Evolutionary conservation across 1,140 invertebrate species (phyloP).

Genomic region (Drosophila equinoxialis): DNA sequence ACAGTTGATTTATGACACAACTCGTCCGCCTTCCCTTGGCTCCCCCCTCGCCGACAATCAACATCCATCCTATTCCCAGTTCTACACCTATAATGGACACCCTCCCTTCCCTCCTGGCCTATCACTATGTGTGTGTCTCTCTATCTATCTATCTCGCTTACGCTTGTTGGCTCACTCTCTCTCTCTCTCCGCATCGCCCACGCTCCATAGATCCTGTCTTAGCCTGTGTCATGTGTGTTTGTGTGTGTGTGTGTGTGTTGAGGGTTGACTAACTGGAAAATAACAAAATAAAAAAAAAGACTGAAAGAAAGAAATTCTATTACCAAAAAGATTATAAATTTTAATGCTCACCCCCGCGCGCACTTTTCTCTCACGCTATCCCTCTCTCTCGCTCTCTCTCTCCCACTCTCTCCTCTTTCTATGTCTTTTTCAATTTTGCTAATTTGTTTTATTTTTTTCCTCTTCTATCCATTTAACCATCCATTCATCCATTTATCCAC

Average conservation of each 20-base stretch:
- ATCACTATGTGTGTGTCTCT: constrained; percentile 46
- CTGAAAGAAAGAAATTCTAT: background rate
- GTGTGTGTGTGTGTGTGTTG: constrained; percentile 19
- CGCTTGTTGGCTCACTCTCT: background rate
- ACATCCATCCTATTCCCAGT: background rate
- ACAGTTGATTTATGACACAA: constrained; percentile 63
- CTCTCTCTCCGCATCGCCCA: constrained; percentile 7
- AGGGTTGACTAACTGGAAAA: constrained; percentile 10
- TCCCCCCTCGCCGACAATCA: background rate
- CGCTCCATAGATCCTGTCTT: constrained; percentile 5
- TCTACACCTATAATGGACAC: constrained; percentile 4
- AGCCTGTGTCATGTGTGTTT: constrained; percentile 6
- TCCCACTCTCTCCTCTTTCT: constrained; percentile 27
- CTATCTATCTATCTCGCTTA: constrained; percentile 17
- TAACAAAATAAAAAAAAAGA: constrained; percentile 1
- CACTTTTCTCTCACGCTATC: background rate
- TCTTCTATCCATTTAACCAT: background rate
- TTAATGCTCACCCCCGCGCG: constrained; percentile 2
- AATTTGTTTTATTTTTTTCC: constrained; percentile 39
- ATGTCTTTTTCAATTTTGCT: constrained; percentile 45
- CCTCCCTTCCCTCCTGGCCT: constrained; percentile 19
- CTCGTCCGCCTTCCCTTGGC: background rate
- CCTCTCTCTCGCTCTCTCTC: background rate
- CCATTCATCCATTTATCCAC: background rate
- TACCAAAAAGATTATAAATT: constrained; percentile 17